Base-by-base conservation (phyloP, 2,888 invertebrate genomes). In the Melipona bicolor region DNA sequence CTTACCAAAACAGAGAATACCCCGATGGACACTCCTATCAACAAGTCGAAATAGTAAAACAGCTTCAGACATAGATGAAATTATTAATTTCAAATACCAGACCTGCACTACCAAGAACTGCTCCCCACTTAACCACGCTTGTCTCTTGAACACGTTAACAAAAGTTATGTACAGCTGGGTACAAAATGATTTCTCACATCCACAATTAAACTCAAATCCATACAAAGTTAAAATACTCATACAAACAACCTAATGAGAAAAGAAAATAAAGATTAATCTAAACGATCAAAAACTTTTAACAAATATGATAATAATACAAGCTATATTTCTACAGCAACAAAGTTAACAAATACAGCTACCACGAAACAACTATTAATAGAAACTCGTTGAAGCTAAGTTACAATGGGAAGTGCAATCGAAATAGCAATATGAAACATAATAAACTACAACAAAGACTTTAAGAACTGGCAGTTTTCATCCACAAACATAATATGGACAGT, bases 381-480 rank as follows among this genome's bases (percentile, higher is more conserved):
- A 56, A 32, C 32, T 65, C 0, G 15, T 56, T 71, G 17, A 72
- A 4, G 71, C 15, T 19, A 65, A 54, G 1, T 19, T 9, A 21
- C 61, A 82, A 69, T 74, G 49, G n/a, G 13, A 11, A 19, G 21
- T 0, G 15, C 15, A 21, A 0, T 81, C 1, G 75, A 75, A 75
- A 61, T 76, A 59, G 54, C 24, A 21, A 13, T 59, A 1, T 82
- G 52, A 65, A 70, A 79, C n/a, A 52, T 6, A 81, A 76, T 11
- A 24, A 68, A 0, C 43, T 76, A 21, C 32, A 61, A 32, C 50
- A 76, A 73, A 52, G 43, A 21, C 3, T n/a, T 17, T 64, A 78
- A 27, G 32, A 62, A 32, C 19, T 32, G 0, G 3, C 2, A 32
- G 27, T 32, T 32, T 62, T 32, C 1, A 62, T 69, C 4, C 11